Conservation (phyloP, 53 echinoderm and acorn worm species). For the Crossaster papposus region DNA sequence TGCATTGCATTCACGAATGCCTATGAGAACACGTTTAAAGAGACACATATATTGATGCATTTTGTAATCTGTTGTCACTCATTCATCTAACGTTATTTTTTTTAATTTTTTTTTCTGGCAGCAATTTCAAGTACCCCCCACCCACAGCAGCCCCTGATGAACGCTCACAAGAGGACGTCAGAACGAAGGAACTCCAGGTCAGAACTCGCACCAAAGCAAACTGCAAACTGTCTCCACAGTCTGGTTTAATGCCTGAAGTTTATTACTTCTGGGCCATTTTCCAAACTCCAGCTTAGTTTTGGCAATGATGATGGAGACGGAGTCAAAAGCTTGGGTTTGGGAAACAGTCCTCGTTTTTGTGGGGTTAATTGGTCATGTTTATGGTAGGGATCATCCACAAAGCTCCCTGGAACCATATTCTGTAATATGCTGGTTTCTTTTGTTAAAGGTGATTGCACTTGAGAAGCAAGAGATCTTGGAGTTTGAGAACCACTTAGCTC, state of each 20-base stretch:
- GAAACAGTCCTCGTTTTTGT: no score
- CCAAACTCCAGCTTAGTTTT: no score
- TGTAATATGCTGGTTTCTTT: background rate
- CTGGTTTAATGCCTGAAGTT: no score
- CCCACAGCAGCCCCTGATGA: conserved; percentile 83
- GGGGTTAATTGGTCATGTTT: no score
- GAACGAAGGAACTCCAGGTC: conserved; percentile 90
- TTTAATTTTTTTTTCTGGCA: conserved; percentile 48
- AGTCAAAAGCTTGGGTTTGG: no score
- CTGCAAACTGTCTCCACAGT: no score
- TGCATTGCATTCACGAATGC: background rate
- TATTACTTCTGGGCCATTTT: no score
- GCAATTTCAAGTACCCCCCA: conserved; percentile 96
- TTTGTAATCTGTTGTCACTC: background rate
- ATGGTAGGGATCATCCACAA: no score
- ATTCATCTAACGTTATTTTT: background rate
- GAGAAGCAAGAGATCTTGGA: conserved; percentile 95
- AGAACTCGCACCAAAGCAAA: background rate
- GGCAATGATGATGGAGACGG: no score
- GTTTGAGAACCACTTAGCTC: conserved; percentile 94
- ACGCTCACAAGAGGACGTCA: conserved; percentile 74
- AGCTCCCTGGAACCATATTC: background rate
- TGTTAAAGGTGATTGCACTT: conserved; percentile 73
- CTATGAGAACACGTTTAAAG: background rate
- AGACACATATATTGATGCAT: no score